Conservation (phyloP, 1,140 invertebrate species). For the Drosophila trapezifrons region DNA sequence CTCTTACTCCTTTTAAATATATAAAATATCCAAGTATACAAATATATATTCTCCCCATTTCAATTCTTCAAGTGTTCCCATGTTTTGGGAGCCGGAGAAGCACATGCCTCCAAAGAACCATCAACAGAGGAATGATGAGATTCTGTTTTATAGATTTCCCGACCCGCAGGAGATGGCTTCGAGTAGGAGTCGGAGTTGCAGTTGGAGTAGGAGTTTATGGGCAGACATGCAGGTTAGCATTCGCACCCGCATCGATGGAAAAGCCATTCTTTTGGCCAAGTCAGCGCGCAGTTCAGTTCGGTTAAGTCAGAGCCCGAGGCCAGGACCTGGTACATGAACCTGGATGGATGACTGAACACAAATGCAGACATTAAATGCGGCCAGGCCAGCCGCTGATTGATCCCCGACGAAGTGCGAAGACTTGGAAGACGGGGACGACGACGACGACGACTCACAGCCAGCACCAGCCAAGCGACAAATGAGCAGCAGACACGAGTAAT, state of each 20-base stretch:
- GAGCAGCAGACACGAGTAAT: constrained; percentile 61
- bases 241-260: constrained; percentile 31
- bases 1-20: too few species aligned
- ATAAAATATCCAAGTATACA: too few species aligned
- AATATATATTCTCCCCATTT: too few species aligned
- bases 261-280: too few species aligned
- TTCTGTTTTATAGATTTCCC: constrained; percentile 41
- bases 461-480: constrained; percentile 73
- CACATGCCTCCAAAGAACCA: constrained; percentile 3
- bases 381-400: constrained; percentile 31
- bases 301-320: constrained; percentile 16
- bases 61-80: background rate
- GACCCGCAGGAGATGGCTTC: constrained; percentile 31
- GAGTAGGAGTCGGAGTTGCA: background rate
- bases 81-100: background rate
- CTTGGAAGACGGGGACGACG: constrained; percentile 17
- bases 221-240: constrained; percentile 31
- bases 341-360: constrained; percentile 33
- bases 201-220: constrained; percentile 9
- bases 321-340: constrained; percentile 12
- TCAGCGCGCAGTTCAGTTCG: too few species aligned
- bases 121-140: constrained; percentile 29
- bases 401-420: constrained; percentile 36
- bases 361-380: constrained; percentile 45
- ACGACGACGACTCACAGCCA: constrained; percentile 26